Evolutionary conservation across 1,140 invertebrate species (phyloP), one percentile per base, ranked within the genome.

Genomic region (Penaeus vannamei): DNA sequence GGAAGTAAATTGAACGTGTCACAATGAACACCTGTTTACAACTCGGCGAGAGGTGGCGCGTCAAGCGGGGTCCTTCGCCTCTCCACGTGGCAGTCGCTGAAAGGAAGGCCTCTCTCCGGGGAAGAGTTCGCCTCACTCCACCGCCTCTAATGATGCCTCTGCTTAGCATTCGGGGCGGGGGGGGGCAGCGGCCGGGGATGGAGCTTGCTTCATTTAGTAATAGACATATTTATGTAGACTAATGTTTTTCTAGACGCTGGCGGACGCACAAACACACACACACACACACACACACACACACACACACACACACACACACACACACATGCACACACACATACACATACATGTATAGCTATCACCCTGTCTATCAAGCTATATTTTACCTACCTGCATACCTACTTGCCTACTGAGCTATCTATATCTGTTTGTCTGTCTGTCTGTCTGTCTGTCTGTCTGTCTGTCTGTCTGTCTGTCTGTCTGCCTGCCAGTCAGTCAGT

Each of bases 381-480:
- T n/a, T n/a, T n/a, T 42, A 42, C 8, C 36, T 42, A 42, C 4
- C 36, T 2, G 8, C 36, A 4, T 42, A 42, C 36, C 36, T 42
- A 42, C 36, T 42, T 42, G 36, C 36, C 36, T 42, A 7, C 36
- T 42, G 4, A 42, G 4, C 8, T 4, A 42, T 7, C 36, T 42
- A 7, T 7, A 2, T 42, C 4, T 42, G 36, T 7, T 0, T 42
- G 23, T 83, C 81, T 83, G 23, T 26, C 59, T 84, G n/a, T 84
- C 82, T 84, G 26, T 84, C 82, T 84, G 26, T 84, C 61, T 84
- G 26, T 84, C 82, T 84, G 59, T 84, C 26, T 66, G 17, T 26
- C 46, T 32, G 60, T 61, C 36, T 53, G 79, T 59, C 14, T 81
- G 79, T 59, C 29, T 81, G 79, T 59, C 82, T 84, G 26, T 84